Evolutionary conservation across 2,888 invertebrate genomes (phyloP).

Genomic region (Dysmachus trigonus): DNA sequence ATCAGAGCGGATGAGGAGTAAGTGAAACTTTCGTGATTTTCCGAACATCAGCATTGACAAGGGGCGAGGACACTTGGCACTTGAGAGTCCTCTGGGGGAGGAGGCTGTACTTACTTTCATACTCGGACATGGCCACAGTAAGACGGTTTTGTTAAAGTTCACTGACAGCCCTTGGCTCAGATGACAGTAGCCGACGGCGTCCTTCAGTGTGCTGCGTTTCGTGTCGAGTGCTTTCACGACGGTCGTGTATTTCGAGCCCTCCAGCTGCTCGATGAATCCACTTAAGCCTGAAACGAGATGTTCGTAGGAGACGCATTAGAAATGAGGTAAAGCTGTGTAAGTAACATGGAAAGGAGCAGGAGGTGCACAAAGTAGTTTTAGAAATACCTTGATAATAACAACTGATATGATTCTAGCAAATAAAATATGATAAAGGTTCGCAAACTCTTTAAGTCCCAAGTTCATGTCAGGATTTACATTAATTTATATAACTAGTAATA

Average conservation of each 20-base stretch:
- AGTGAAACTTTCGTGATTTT: slow-evolving; percentile 7
- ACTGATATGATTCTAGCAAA: too few species aligned
- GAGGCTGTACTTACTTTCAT: slow-evolving; percentile 61
- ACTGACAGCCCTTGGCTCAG: slow-evolving; percentile 60
- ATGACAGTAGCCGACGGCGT: slow-evolving; percentile 59
- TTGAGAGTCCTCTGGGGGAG: background rate
- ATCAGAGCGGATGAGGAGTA: background rate
- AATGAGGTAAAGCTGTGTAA: background rate
- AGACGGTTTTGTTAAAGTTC: slow-evolving; percentile 61
- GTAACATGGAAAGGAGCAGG: background rate
- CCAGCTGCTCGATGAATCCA: slow-evolving; percentile 62
- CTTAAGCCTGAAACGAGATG: slow-evolving; percentile 58
- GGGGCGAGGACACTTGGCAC: background rate
- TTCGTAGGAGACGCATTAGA: background rate
- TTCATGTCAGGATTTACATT: too few species aligned
- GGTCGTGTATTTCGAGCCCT: slow-evolving; percentile 61
- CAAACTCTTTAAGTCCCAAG: too few species aligned
- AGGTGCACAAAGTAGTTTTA: background rate
- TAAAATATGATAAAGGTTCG: too few species aligned
- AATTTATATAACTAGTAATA: too few species aligned
- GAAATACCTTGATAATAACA: background rate
- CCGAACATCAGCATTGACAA: background rate
- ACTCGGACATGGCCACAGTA: slow-evolving; percentile 63
- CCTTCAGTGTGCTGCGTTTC: slow-evolving; percentile 44
- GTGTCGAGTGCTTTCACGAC: slow-evolving; percentile 61